A percentile compares a stretch with the other conserved stretches of the same genome.
phyloP scores from a whole-genome alignment of 2,797 vertebrate species.

The Xenops minutus region DNA sequence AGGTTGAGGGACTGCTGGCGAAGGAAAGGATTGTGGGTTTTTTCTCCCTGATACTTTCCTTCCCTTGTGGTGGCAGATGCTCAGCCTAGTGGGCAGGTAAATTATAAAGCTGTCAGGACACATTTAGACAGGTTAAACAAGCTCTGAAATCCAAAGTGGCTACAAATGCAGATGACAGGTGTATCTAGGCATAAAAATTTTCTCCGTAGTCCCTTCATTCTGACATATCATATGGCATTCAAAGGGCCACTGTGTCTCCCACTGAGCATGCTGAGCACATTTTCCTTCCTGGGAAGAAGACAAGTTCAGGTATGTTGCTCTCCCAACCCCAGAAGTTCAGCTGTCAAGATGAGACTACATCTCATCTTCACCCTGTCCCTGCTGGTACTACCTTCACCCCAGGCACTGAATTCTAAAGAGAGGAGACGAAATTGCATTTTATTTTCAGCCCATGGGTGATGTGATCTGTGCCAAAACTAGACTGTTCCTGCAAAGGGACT shows the following conservation, averaged over 20 bases:
- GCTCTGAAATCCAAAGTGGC: background rate
- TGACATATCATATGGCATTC: background rate
- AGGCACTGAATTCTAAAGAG: background rate
- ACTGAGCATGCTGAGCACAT: background rate
- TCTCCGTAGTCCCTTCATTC: background rate
- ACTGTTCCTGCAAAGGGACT: background rate
- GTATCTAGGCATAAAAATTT: background rate
- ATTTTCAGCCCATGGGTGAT: background rate
- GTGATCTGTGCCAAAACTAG: background rate
- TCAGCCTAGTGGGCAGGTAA: background rate
- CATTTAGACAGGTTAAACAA: background rate
- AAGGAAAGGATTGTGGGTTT: background rate
- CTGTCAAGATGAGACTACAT: background rate
- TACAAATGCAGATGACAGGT: background rate
- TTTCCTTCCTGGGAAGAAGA: background rate
- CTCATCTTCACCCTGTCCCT: background rate
- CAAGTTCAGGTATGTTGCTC: background rate
- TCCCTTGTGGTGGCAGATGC: background rate
- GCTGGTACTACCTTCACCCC: background rate
- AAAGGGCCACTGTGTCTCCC: rapidly evolving
- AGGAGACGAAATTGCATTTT: background rate
- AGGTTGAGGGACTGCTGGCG: background rate
- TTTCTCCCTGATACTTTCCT: background rate
- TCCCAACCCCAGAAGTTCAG: rapidly evolving
- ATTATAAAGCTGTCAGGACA: background rate